Evolutionary conservation across 2,888 invertebrate species (phyloP), one percentile per base, ranked within the genome.

Genomic region (Poecilobothrus nobilitatus): DNA sequence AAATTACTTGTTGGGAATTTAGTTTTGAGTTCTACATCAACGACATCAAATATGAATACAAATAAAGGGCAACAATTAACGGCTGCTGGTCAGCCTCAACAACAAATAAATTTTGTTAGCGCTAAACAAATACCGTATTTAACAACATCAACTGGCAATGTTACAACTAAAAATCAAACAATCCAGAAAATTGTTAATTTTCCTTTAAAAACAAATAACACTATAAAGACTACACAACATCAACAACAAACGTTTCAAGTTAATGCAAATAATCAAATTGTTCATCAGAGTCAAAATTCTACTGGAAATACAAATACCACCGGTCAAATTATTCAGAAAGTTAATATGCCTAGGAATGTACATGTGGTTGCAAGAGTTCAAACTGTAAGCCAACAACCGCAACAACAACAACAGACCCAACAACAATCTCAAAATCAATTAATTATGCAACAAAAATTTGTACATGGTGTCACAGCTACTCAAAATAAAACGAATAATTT

Each of bases 1-100:
- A 81, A 81, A 73, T 76, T 82, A 66, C 71, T 81, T 71, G 79
- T 81, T 15, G 78, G 81, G 70, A 82, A 82, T 76, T 74, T 82
- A 69, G 80, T 81, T 34, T 79, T 81, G 68, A 73, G 81, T 63
- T 79, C 81, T 18, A 80, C 80, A 65, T 77, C 75, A 71, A 71
- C 75, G 18, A 75, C 76, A 66, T 70, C 75, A 68, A 66, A 74
- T 9, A 70, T 74, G 1, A 65, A 70, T 20, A 64, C 70, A 9
- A 66, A 37, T 20, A 64, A 67, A 44, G 63, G 27, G 2, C 72
- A 72, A 63, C 68, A 68, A 67, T 63, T 70, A 70, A 63, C 72
- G 37, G 66, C 73, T 62, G 68, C 71, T 62, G 70, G 71, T 37
- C 71, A 72, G 21, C 63, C 73, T 68, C 67, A 71, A 37, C 74